Percentiles rank a stretch among this genome's conserved stretches.
Conservation (phyloP, 1,140 invertebrate species). For the Hydropsyche tenuis region DNA sequence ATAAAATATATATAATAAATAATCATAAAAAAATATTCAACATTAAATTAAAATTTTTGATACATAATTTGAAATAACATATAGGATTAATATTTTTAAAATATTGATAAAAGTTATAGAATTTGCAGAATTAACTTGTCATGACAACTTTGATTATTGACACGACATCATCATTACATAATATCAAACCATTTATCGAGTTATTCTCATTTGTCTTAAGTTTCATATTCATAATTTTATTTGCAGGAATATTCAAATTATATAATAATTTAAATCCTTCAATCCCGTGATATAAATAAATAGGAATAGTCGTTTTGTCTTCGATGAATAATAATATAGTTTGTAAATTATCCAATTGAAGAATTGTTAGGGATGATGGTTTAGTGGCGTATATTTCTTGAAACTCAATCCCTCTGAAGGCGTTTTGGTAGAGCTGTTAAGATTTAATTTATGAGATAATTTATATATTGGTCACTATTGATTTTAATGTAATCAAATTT, state of each 20-base stretch:
- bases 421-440: conserved; percentile 45
- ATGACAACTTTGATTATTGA: conserved; percentile 31
- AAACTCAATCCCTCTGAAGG: conserved; percentile 29
- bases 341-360: conserved; percentile 39
- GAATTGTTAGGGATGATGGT: conserved; percentile 39
- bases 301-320: conserved; percentile 23
- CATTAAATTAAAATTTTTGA: no score
- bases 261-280: conserved; percentile 41
- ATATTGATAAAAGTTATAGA: no score
- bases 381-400: conserved; percentile 41
- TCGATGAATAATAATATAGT: conserved; percentile 41
- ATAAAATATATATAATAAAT: no score
- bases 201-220: conserved; percentile 19
- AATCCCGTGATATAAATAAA: conserved; percentile 42
- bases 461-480: no score
- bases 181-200: conserved; percentile 15
- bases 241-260: conserved; percentile 18
- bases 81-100: no score
- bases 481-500: background rate
- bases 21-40: background rate
- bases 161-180: conserved; percentile 10
- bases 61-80: no score
- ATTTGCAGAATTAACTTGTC: no score
- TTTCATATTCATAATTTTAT: conserved; percentile 40
- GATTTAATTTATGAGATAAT: background rate